These are phyloP conservation scores for Chouioia cunea DNA, from an alignment of 2,888 invertebrate genomes.

Conservation along the genomic window DNA sequence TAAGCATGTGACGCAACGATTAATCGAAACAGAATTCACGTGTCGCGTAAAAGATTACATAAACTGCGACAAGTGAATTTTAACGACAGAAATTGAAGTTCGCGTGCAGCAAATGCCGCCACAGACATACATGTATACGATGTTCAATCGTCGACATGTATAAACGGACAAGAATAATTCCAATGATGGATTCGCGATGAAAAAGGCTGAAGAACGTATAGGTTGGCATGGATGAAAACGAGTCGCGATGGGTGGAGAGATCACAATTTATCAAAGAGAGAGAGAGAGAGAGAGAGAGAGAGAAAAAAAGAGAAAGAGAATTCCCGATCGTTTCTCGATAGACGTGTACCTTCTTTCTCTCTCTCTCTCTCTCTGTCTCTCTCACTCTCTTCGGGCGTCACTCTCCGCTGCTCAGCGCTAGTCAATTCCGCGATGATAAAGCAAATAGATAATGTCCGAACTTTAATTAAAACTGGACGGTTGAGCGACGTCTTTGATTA, in stretches of 20 bases:
- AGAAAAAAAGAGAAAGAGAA: slow-evolving; percentile 22
- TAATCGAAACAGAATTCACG: slow-evolving; percentile 30
- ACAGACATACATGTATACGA: slow-evolving; percentile 10
- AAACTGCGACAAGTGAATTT: slow-evolving; percentile 29
- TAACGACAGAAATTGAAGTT: slow-evolving; percentile 36
- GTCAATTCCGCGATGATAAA: slow-evolving; percentile 67
- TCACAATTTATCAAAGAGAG: neutral
- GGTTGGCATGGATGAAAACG: slow-evolving; percentile 18
- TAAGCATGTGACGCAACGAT: slow-evolving; percentile 12
- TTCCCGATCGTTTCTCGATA: slow-evolving; percentile 54
- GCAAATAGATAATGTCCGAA: slow-evolving; percentile 69
- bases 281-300: slow-evolving; percentile 1
- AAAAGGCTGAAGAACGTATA: slow-evolving; percentile 10
- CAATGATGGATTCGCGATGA: slow-evolving; percentile 36
- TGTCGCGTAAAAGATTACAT: slow-evolving; percentile 8
- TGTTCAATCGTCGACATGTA: slow-evolving; percentile 10
- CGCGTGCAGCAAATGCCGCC: neutral
- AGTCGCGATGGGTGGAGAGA: neutral
- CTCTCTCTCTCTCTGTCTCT: slow-evolving; percentile 5
- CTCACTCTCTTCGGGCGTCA: slow-evolving; percentile 49
- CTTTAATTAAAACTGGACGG: slow-evolving; percentile 69
- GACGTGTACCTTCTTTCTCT: slow-evolving; percentile 46
- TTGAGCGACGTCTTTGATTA: slow-evolving; percentile 69
- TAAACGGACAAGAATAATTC: slow-evolving; percentile 35
- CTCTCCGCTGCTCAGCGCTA: slow-evolving; percentile 50